Base-by-base conservation (phyloP, 2,113 vertebrate genomes). In the Epinephelus moara region DNA sequence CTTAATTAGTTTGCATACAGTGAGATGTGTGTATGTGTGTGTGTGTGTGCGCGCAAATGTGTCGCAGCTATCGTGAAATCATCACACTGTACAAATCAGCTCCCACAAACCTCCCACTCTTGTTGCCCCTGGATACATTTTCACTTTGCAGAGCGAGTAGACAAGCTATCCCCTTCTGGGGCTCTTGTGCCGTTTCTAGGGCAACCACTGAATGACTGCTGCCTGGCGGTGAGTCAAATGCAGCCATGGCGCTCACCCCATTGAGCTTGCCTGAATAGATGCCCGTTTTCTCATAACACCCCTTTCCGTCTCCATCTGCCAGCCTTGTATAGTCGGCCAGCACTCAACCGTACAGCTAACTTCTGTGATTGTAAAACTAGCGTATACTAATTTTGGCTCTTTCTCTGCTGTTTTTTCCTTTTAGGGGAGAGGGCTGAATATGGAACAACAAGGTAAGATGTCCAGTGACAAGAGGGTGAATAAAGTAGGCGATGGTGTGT, bases 371-470 rank as follows among this genome's bases (percentile, higher is more conserved):
- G 79, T 64, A 75, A 84, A 89, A 84, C 76, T 52, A 57, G 61
- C 30, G 55, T 66, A 55, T 78, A 80, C 85, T 90, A 88, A 94
- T 89, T 88, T 69, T 55, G 47, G 49, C 55, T 73, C 56, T 78
- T 87, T 88, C 45, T 80, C 33, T 82, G 40, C 30, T 80, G 10
- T 75, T 77, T 57, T 87, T 86, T 79, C 42, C 37, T 94, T 91
- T 3, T 60, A 99, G 98, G 98, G 86, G 98, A 99, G 89, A 96
- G 97, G 95, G 96, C 97, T 4, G 97, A 98, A 80, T 98, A 97
- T 0, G 98, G 98, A 88, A 99, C 97, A 72, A 97, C 97, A 90
- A 98, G 98, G 98, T 99, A 96, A 97, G 97, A 88, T 70, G 80
- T 89, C 50, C 70, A 72, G 52, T 77, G 80, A 90, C 85, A 82